Evolutionary conservation across 2,888 invertebrate genomes (phyloP), one percentile per base, ranked within the genome.

Genomic region (Agrotis exclamationis): DNA sequence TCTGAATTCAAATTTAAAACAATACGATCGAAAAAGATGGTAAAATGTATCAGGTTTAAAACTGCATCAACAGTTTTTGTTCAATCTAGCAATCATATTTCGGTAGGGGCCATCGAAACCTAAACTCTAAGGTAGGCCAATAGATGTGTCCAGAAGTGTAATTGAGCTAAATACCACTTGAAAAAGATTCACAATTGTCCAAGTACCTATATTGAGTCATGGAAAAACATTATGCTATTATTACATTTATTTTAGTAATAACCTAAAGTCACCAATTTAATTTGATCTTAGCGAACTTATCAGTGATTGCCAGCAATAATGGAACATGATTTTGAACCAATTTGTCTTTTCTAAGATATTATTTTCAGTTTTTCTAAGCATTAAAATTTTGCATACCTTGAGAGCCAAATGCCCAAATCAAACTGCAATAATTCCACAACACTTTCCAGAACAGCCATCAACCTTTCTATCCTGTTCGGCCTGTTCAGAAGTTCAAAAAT

Each of bases 321-420:
- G 9, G 1, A 39, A 39, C 9, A 39, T 39, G 7, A 39, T 39
- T 39, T 9, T 39, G 11, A 9, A 39, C 39, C 11, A 39, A 39
- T 39, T 39, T 2, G 1, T 39, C 39, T 11, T 39, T 39, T 7
- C 33, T 39, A 39, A 11, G 39, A 11, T 39, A 39, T 39, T 2
- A 39, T 39, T 39, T 39, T 39, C 28, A 28, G 24, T 24, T 13
- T 28, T 20, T 18, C n/a, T 9, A 18, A 22, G 16, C 3, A 16
- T 33, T 33, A n/a, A 13, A 14, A 22, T n/a, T 0, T 18, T 44
- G 50, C 22, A 77, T 93, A 96, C 93, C 96, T 96, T 71, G 95
- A 89, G 83, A 96, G 93, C 97, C 97, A 97, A 86, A 96, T 95
- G 3, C 95, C 94, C 65, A 97, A 92, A 90, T 97, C 97, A 88